phyloP scores from a whole-genome alignment of 92 coral and sea anemone genomes.

The Paragorgia papillata region DNA sequence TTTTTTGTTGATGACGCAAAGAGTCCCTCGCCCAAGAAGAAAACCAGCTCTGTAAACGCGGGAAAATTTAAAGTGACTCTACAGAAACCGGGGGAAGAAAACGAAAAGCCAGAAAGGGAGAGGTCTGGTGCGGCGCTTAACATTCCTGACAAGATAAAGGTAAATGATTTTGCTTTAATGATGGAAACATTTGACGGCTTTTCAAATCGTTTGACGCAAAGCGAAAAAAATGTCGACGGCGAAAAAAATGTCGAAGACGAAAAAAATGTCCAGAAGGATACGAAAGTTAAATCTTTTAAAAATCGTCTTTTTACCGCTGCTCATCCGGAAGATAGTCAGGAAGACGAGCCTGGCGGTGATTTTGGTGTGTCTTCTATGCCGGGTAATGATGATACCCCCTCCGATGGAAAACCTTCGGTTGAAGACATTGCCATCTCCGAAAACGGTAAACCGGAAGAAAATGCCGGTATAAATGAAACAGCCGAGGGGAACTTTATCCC shows the following conservation, averaged over 20 bases:
- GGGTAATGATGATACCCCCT: neutral
- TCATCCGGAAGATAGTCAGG: slow-evolving; percentile 8
- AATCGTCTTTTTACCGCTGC: slow-evolving; percentile 21
- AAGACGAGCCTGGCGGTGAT: neutral
- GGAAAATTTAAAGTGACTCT: neutral
- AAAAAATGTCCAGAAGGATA: neutral
- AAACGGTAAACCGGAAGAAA: neutral
- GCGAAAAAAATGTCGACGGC: neutral
- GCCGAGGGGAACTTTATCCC: neutral
- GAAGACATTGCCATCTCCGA: neutral
- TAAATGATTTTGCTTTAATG: slow-evolving; percentile 86
- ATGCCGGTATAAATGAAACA: neutral
- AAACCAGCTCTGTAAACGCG: neutral
- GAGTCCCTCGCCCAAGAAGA: neutral
- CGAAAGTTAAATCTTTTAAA: slow-evolving; percentile 15
- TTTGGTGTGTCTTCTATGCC: neutral
- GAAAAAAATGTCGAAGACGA: neutral
- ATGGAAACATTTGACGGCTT: slow-evolving; percentile 88
- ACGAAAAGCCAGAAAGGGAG: neutral
- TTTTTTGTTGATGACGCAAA: slow-evolving; percentile 78
- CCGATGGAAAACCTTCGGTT: neutral
- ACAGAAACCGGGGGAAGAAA: slow-evolving; percentile 1
- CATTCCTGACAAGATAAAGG: slow-evolving; percentile 51
- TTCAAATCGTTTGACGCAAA: neutral
- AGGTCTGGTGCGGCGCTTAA: slow-evolving; percentile 39